phyloP scores from a whole-genome alignment of 1,140 invertebrate species.

The Pseudobourletiella spinata region DNA sequence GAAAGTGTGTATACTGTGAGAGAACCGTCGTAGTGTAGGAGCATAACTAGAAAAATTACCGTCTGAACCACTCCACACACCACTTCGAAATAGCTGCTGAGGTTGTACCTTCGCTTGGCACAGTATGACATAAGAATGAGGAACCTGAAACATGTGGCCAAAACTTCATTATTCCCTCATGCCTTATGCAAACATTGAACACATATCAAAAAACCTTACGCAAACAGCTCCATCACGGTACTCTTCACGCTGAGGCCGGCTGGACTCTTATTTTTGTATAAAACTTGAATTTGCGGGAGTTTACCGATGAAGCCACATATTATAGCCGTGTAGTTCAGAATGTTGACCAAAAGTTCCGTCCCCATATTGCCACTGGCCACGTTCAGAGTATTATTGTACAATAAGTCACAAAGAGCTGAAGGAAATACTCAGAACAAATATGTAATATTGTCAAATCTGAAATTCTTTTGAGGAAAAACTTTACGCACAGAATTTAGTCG shows the following conservation, averaged over 20 bases:
- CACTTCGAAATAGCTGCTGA: background rate
- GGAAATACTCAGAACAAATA: no score
- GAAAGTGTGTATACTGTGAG: background rate
- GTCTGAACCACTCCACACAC: background rate
- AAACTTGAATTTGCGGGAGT: background rate
- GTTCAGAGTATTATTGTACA: no score
- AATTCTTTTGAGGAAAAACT: no score
- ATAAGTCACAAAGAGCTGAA: no score
- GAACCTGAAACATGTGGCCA: background rate
- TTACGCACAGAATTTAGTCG: no score
- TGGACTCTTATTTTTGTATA: background rate
- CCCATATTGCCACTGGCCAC: no score
- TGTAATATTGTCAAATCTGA: no score
- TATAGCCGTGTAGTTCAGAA: conserved; percentile 5
- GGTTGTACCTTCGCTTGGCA: background rate
- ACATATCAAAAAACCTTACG: background rate
- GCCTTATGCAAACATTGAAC: background rate
- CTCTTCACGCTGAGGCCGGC: background rate
- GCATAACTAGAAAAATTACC: background rate
- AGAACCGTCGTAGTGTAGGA: background rate
- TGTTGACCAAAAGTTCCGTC: background rate
- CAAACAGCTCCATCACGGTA: background rate
- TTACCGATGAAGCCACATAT: background rate
- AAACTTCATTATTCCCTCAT: conserved; percentile 1
- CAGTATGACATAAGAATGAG: background rate